A percentile compares a stretch with the other conserved stretches of the same genome.
Evolutionary conservation across 2,113 vertebrate genomes (phyloP).

Genomic region (Tiliqua scincoides): DNA sequence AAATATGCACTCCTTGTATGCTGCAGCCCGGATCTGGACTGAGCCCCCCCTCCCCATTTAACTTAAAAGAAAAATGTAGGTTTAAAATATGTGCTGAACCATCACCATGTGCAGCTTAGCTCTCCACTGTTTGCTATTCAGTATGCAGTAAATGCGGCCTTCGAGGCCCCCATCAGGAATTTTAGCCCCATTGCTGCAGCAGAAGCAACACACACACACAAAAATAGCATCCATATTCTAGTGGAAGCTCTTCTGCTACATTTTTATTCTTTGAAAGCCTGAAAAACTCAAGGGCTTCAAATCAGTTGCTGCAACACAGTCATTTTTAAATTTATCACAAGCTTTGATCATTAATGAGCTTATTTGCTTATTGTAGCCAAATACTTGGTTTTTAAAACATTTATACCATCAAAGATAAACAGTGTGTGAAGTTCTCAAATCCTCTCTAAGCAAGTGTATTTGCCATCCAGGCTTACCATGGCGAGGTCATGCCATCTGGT

Average conservation of each 20-base stretch:
- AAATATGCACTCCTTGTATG: too few species aligned
- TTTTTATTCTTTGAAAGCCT: neutral
- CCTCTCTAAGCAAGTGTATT: conserved; percentile 58
- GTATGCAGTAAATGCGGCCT: neutral
- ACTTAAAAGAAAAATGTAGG: too few species aligned
- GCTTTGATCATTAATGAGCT: conserved; percentile 67
- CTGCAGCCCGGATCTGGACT: too few species aligned
- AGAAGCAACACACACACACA: neutral
- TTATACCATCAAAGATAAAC: conserved; percentile 65
- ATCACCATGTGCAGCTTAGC: too few species aligned
- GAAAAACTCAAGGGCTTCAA: neutral
- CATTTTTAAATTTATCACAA: conserved; percentile 29
- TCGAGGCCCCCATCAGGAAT: neutral
- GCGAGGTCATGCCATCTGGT: conserved; percentile 83
- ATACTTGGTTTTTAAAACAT: conserved; percentile 39
- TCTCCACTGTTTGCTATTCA: too few species aligned
- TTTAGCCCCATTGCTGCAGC: neutral
- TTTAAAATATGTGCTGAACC: too few species aligned
- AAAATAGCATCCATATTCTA: neutral
- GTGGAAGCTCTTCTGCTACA: neutral
- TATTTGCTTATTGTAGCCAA: conserved; percentile 45
- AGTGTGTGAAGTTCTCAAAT: conserved; percentile 61
- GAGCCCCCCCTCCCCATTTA: too few species aligned
- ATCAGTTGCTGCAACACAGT: conserved; percentile 16
- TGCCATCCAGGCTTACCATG: conserved; percentile 77